These are phyloP conservation scores for Clanis bilineata DNA, from an alignment of 2,888 invertebrate genomes.

Conservation along the genomic window DNA sequence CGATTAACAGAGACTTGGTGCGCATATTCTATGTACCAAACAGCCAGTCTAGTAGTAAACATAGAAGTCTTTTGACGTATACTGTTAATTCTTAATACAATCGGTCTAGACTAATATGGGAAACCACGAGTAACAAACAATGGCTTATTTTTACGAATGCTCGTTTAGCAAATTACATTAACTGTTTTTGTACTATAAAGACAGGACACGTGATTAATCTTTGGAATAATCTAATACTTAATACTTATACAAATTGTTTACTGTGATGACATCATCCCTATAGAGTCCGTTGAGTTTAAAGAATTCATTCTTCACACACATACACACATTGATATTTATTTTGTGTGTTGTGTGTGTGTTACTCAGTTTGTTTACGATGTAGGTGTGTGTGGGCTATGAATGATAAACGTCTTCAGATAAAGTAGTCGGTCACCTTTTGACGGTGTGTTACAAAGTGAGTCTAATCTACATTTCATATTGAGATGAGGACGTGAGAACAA, in stretches of 20 bases:
- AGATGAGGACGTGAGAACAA: slow-evolving; percentile 59
- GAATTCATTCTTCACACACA: not conserved
- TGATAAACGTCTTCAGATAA: slow-evolving; percentile 52
- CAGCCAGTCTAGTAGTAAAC: too few relatives aligned
- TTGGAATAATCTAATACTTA: not conserved
- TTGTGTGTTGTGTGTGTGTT: not conserved
- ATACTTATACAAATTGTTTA: not conserved
- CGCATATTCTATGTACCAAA: too few relatives aligned
- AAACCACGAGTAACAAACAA: not conserved
- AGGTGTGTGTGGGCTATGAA: slow-evolving; percentile 46
- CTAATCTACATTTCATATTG: slow-evolving; percentile 56
- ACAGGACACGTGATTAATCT: not conserved
- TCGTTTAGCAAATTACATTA: not conserved
- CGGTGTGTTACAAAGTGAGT: slow-evolving; percentile 43
- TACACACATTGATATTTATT: too few relatives aligned
- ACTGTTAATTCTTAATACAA: too few relatives aligned
- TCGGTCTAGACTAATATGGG: not conserved
- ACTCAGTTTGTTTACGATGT: not conserved
- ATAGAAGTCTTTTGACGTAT: too few relatives aligned
- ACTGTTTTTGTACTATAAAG: not conserved
- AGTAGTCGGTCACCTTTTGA: slow-evolving; percentile 47
- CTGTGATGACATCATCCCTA: not conserved
- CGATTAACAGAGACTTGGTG: too few relatives aligned
- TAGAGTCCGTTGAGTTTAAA: not conserved
- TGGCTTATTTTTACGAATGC: not conserved